Evolutionary conservation across 2,113 vertebrate genomes (phyloP), one percentile per base, ranked within the genome.

Genomic region (Typhlomys cinereus): DNA sequence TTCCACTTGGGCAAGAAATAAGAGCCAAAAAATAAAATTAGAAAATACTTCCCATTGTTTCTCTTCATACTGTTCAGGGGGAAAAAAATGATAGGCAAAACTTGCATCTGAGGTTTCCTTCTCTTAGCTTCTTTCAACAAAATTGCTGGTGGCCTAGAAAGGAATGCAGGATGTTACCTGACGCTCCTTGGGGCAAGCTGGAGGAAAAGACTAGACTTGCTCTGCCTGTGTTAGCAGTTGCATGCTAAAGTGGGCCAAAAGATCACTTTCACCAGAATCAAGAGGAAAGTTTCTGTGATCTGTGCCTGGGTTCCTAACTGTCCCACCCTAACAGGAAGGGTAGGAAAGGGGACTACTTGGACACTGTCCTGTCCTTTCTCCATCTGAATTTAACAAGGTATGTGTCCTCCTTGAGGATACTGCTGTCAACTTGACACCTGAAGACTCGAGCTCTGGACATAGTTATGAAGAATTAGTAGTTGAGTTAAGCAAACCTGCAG

Each of bases 11-110:
- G 86, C 86, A 10, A n/a, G 9, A 86, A 36, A 92, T 0, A 0
- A 89, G 44, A 93, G 71, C 73, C 91, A 88, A 85, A 95, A 92
- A 34, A 57, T 52, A 95, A 92, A 34, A 57, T 52, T 89, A 80
- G 71, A 94, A 96, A 93, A 67, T 57, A 21, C 69, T 91, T 59
- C 57, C 13, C 14, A 84, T 18, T 4, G 36, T 92, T 85, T 82
- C 92, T 84, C 66, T 66, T 64, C 74, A 78, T 34, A 2, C 0
- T 85, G 70, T 46, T 66, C 2, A 2, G 74, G 57, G 61, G 89
- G 69, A 95, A 74, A 87, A 52, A 18, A 1, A 1, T 4, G 0
- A 39, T 17, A 61, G 34, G 44, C 41, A 82, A 84, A 89, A 78
- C 3, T 80, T 44, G 7, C 14, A 61, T 76, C n/a, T 70, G 36